Base-by-base conservation (phyloP, 2,113 vertebrate species). In the Lepisosteus osseus region DNA sequence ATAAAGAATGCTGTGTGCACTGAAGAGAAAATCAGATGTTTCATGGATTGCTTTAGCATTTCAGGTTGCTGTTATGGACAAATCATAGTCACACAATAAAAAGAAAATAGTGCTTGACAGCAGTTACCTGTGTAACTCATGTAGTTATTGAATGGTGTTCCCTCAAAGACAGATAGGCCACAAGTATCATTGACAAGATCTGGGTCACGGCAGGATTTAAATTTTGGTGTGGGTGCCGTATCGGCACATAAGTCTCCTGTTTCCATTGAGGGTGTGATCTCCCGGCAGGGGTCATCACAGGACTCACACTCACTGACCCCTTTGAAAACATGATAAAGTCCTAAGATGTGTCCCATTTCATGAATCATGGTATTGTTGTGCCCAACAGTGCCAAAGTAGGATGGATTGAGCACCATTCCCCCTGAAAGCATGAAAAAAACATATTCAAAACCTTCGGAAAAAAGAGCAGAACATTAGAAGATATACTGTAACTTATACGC, bases 281-380 rank as follows among this genome's bases (percentile, higher is more conserved):
- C 97, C 83, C 94, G 88, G 83, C 97, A 99, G 12, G 96, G 97
- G 76, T 99, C 97, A 0, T 98, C 93, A 29, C 97, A 99, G 14
- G 97, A 99, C 63, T 99, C 97, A 54, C 91, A 83, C 79, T 99
- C 97, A 0, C 95, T 98, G 80, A 99, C 96, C 4, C 97, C 97
- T 82, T 97, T 98, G 59, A 99, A 99, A 69, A 99, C 96, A 1
- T 99, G 97, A 85, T 98, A 99, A 45, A 99, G 90, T 29, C 97
- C 97, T 75, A 99, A 86, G 67, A 98, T 92, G 2, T 99, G 97
- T 0, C 97, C 97, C 82, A 98, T 92, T 72, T 99, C 97, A 0
- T 99, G 97, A 84, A 98, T 95, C 95, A 99, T 97, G 75, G 94
- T 97, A 83, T 98, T 96, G 29, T 91, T 95, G 76, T 98, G 96